phyloP scores from a whole-genome alignment of 2,797 vertebrate species.

The Hypotaenidia okinawae region DNA sequence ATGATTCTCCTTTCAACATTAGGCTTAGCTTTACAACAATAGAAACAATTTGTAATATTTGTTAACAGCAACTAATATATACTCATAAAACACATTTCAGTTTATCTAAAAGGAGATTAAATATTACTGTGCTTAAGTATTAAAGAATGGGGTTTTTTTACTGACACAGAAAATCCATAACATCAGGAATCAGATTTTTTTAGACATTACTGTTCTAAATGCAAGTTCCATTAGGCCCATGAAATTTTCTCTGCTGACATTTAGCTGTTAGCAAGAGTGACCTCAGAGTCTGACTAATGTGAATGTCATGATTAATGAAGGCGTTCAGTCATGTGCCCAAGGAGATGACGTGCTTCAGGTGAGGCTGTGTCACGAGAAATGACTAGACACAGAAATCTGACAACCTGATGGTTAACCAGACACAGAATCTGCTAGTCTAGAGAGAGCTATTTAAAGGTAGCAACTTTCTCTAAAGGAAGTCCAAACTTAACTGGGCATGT shows the following conservation, averaged over 20 bases:
- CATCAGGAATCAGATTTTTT: not conserved
- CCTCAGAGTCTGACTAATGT: conserved; percentile 32
- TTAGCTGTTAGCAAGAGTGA: conserved; percentile 26
- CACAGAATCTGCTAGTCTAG: not conserved
- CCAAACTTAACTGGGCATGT: not conserved
- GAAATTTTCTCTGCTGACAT: conserved; percentile 48
- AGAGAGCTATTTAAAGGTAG: not conserved
- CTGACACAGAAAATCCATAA: not conserved
- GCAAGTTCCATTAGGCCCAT: not conserved
- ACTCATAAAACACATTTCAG: not conserved
- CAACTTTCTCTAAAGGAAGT: not conserved
- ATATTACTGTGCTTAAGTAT: not conserved
- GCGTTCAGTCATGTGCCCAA: not conserved
- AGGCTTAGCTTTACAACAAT: not conserved
- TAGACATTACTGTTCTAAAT: conserved; percentile 8
- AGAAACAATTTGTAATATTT: not conserved
- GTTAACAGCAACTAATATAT: not conserved
- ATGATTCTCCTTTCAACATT: not conserved
- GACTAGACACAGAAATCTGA: conserved; percentile 15
- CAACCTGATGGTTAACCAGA: not conserved
- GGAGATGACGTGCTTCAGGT: not conserved
- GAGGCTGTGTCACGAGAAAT: conserved; percentile 20
- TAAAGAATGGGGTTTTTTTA: not conserved
- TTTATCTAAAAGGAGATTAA: not conserved
- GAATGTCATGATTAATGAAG: conserved; percentile 12